Conservation (phyloP, 2,113 vertebrate species). For the Bubo bubo region DNA sequence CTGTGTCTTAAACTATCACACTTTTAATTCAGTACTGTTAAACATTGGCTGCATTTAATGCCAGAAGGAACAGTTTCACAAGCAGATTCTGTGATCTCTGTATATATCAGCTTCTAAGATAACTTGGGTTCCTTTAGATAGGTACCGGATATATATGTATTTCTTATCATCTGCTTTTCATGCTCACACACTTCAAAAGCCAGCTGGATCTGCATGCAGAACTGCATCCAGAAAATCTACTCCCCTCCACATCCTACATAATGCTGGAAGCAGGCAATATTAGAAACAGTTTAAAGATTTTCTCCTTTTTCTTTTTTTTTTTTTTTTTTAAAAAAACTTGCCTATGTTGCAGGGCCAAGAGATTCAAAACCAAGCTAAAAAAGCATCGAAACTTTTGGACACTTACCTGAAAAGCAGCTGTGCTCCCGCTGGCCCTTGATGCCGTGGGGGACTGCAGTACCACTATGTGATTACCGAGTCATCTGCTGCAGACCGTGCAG, state of each 20-base stretch:
- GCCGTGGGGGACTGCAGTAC: neutral
- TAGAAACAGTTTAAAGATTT: neutral
- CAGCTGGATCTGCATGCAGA: constrained; percentile 1
- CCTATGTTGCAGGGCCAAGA: neutral
- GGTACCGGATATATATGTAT: neutral
- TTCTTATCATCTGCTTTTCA: constrained; percentile 25
- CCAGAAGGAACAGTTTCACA: constrained; percentile 3
- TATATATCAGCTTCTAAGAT: constrained; percentile 37
- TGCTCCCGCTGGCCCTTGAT: neutral
- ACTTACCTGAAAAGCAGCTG: neutral
- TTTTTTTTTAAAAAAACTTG: neutral
- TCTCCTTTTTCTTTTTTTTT: neutral
- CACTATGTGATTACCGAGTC: neutral
- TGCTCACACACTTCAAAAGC: neutral
- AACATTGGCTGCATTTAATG: constrained; percentile 1
- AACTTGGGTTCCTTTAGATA: neutral
- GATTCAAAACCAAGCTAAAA: neutral
- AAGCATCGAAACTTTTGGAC: neutral
- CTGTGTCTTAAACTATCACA: neutral
- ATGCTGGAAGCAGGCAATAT: neutral
- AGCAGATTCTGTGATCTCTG: constrained; percentile 23
- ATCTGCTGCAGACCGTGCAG: fast-evolving
- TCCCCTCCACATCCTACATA: neutral
- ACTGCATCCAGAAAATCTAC: neutral
- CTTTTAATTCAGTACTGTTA: constrained; percentile 2